phyloP scores from a whole-genome alignment of 2,888 invertebrate genomes.

The Stenotaenia linearis region DNA sequence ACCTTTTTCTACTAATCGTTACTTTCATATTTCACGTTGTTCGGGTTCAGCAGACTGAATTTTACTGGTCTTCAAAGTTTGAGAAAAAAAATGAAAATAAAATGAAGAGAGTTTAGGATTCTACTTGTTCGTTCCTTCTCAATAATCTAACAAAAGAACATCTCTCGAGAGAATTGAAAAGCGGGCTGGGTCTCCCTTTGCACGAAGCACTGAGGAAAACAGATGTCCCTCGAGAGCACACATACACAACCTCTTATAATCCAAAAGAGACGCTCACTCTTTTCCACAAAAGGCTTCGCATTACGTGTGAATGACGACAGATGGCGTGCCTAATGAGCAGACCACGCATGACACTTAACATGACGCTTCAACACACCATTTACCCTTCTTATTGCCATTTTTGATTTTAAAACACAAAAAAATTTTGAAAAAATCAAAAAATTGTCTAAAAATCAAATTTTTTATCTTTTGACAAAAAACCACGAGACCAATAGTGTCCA shows the following conservation, averaged over 20 bases:
- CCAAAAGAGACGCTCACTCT: background rate
- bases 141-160: background rate
- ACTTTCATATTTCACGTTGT: too few species aligned
- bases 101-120: background rate
- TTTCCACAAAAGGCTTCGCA: background rate
- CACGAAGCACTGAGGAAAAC: background rate
- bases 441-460: too few species aligned
- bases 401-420: too few species aligned
- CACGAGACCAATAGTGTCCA: background rate
- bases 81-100: background rate
- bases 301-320: background rate
- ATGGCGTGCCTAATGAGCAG: background rate
- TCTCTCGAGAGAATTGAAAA: background rate
- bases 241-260: background rate
- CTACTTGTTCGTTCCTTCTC: background rate
- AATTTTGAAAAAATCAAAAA: too few species aligned
- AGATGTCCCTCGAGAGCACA: background rate
- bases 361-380: background rate
- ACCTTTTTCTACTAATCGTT: too few species aligned
- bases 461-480: background rate
- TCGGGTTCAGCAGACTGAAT: too few species aligned
- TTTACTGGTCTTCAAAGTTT: too few species aligned
- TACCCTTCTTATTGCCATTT: background rate
- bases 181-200: background rate
- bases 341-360: background rate